Percentiles rank a stretch among this genome's conserved stretches.
phyloP scores from a whole-genome alignment of 2,113 vertebrate species.

The Mugil cephalus region DNA sequence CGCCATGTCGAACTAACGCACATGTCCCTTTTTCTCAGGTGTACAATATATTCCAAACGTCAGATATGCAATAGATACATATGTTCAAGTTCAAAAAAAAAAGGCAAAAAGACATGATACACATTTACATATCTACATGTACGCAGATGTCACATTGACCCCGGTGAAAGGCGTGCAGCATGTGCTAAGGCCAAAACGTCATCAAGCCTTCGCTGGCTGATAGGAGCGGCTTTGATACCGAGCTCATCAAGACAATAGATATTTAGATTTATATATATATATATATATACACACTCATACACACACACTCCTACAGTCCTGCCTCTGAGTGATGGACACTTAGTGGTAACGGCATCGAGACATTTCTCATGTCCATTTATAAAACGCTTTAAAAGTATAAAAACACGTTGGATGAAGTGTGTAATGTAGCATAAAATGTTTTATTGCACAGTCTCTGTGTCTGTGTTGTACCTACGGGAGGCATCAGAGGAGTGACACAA shows the following conservation, averaged over 20 bases:
- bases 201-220: constrained; percentile 27
- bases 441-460: constrained; percentile 88
- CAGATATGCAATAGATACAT: constrained; percentile 72
- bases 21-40: constrained; percentile 72
- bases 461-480: constrained; percentile 55
- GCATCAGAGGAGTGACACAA: background rate
- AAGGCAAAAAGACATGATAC: constrained; percentile 48
- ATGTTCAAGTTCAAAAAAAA: constrained; percentile 81
- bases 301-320: constrained; percentile 1
- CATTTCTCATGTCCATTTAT: constrained; percentile 58
- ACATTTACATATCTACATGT: constrained; percentile 83
- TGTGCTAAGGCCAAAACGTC: constrained; percentile 48
- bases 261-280: constrained; percentile 9
- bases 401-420: constrained; percentile 68
- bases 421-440: constrained; percentile 82
- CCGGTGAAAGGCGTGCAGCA: constrained; percentile 58
- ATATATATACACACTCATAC: constrained; percentile 6
- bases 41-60: constrained; percentile 72
- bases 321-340: constrained; percentile 51
- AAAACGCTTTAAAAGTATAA: constrained; percentile 77
- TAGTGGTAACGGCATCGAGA: constrained; percentile 59
- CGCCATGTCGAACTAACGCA: constrained; percentile 42
- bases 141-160: constrained; percentile 71
- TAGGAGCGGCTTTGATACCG: constrained; percentile 42
- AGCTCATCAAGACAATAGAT: constrained; percentile 35